Evolutionary conservation across 2,113 vertebrate genomes (phyloP).

Genomic region (Alethe diademata): DNA sequence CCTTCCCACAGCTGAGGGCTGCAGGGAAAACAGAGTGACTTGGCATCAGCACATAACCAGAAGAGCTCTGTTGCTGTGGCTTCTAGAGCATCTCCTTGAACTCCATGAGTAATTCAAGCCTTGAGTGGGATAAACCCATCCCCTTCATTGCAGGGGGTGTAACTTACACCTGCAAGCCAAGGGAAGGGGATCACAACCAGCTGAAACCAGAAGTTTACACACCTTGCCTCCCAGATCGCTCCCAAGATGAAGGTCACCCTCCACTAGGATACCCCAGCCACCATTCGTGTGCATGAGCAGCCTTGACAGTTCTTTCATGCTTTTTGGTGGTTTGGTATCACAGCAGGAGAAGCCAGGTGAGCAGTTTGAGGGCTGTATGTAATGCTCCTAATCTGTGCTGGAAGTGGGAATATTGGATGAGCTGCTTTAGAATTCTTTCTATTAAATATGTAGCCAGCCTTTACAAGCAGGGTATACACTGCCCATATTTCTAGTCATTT

Average conservation of each 20-base stretch:
- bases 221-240: neutral
- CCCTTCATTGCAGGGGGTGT: neutral
- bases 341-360: neutral
- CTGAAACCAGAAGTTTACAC: neutral
- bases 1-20: rapidly evolving
- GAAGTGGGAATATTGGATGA: neutral
- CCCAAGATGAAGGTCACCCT: neutral
- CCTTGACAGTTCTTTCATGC: neutral
- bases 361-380: neutral
- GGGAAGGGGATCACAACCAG: neutral
- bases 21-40: neutral
- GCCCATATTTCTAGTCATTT: neutral
- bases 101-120: neutral
- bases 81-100: neutral
- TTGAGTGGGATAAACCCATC: neutral
- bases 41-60: neutral
- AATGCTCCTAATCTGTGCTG: neutral
- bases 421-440: neutral
- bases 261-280: neutral
- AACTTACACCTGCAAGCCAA: neutral
- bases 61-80: rapidly evolving
- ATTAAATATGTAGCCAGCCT: neutral
- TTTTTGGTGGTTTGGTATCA: neutral
- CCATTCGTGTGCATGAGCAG: rapidly evolving
- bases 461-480: neutral